phyloP scores from a whole-genome alignment of 2,113 vertebrate species.

The Naja naja region DNA sequence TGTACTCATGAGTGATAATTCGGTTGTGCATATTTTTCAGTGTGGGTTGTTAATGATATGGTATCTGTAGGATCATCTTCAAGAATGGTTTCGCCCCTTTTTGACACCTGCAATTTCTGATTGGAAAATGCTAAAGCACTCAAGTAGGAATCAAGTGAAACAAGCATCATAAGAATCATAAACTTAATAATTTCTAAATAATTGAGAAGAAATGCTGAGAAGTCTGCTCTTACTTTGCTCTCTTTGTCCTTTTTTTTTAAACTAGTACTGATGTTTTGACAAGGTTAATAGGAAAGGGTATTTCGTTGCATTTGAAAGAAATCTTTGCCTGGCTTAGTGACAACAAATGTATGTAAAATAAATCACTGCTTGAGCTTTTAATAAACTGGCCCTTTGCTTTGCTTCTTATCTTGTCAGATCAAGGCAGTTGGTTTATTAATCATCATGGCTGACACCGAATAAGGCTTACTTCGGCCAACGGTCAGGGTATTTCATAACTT shows the following conservation, averaged over 20 bases:
- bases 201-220: neutral
- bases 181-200: neutral
- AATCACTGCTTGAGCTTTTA: neutral
- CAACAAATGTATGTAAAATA: neutral
- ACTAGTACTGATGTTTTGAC: neutral
- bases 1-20: neutral
- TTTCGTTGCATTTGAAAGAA: neutral
- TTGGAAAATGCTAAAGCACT: neutral
- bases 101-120: neutral
- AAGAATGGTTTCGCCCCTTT: neutral
- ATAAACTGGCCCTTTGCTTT: conserved; percentile 21
- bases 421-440: conserved; percentile 30
- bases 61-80: neutral
- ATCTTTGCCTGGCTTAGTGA: conserved; percentile 8
- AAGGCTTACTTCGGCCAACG: neutral
- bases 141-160: neutral
- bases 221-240: neutral
- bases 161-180: neutral
- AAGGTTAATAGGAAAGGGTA: neutral
- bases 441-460: conserved; percentile 1
- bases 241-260: neutral
- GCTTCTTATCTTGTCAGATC: neutral
- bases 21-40: neutral
- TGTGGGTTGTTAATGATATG: neutral
- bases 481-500: neutral